Evolutionary conservation across 2,113 vertebrate genomes (phyloP).

Genomic region (Ginglymostoma cirratum): DNA sequence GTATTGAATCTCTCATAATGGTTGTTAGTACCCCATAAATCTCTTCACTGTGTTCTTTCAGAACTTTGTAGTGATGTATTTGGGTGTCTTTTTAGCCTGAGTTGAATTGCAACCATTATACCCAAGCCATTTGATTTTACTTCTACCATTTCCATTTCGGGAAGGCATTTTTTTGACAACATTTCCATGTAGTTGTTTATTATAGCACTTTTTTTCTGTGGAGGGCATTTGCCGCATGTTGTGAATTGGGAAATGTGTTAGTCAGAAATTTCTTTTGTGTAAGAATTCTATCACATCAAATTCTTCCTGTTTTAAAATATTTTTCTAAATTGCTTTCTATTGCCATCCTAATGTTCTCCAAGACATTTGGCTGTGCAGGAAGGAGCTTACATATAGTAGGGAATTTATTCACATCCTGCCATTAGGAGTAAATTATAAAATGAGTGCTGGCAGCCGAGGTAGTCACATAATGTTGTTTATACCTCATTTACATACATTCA

Average conservation of each 20-base stretch:
- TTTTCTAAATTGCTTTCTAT: background rate
- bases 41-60: background rate
- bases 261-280: background rate
- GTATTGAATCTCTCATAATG: background rate
- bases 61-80: background rate
- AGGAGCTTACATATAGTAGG: background rate
- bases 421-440: background rate
- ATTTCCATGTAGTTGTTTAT: background rate
- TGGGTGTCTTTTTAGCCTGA: background rate
- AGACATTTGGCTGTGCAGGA: background rate
- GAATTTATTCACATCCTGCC: background rate
- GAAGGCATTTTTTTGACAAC: background rate
- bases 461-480: background rate
- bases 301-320: background rate
- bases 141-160: background rate
- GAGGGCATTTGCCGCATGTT: background rate
- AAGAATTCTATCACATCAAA: background rate
- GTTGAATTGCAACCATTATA: background rate
- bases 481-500: background rate
- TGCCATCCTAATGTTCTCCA: background rate
- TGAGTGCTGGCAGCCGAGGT: background rate
- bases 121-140: background rate
- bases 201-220: background rate
- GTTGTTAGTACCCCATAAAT: background rate
- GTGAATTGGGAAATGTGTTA: background rate